phyloP scores from a whole-genome alignment of 1,140 invertebrate genomes.

The Drosophila bocqueti region DNA sequence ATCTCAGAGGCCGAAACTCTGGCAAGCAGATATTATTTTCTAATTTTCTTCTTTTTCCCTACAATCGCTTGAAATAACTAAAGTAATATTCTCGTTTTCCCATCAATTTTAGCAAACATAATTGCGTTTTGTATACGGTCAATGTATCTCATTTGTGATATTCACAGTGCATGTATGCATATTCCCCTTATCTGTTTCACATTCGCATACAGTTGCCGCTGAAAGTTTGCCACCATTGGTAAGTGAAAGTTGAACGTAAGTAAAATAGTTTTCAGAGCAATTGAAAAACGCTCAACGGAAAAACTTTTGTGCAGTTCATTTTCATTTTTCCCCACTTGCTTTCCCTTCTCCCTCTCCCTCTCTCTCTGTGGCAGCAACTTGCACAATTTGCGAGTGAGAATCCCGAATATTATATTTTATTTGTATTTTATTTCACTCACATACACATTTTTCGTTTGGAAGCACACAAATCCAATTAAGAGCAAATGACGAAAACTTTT shows the following conservation, averaged over 20 bases:
- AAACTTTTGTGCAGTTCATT: constrained; percentile 59
- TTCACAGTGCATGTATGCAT: constrained; percentile 1
- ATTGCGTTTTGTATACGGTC: not conserved
- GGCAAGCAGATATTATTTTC: not conserved
- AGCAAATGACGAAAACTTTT: constrained; percentile 38
- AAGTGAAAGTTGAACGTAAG: constrained; percentile 69
- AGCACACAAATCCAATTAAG: constrained; percentile 53
- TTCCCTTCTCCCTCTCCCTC: not conserved
- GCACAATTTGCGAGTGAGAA: constrained; percentile 43
- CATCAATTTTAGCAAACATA: not conserved
- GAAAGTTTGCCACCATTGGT: constrained; percentile 69
- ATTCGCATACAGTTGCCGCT: constrained; percentile 42
- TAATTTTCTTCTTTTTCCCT: not conserved
- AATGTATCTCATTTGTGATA: not conserved
- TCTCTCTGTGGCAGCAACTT: constrained; percentile 36
- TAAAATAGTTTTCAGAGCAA: constrained; percentile 72
- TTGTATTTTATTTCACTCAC: constrained; percentile 24
- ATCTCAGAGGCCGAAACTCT: not conserved
- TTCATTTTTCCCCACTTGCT: constrained; percentile 48
- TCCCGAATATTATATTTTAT: constrained; percentile 29
- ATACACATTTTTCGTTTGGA: constrained; percentile 15
- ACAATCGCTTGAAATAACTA: not conserved
- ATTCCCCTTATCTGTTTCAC: constrained; percentile 4
- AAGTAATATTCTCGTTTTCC: not conserved
- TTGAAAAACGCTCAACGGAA: constrained; percentile 69